Percentiles rank a stretch among this genome's conserved stretches.
These are phyloP conservation scores for Anhinga rufa DNA, from an alignment of 2,113 vertebrate species.

Conservation along the genomic window DNA sequence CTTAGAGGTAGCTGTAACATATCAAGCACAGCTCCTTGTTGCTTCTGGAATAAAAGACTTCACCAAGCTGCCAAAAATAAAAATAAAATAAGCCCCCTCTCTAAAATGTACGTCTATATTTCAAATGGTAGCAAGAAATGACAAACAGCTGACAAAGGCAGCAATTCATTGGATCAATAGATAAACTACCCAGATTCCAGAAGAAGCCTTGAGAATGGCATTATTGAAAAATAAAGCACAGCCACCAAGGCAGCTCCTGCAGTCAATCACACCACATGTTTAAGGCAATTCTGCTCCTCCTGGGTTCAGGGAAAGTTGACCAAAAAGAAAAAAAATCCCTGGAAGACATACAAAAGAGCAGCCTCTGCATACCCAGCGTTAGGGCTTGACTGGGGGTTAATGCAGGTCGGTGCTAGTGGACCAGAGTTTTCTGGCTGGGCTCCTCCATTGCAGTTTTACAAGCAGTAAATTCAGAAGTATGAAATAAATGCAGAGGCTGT, in stretches of 20 bases:
- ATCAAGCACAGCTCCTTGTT: neutral
- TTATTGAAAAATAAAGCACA: neutral
- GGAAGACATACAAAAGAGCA: neutral
- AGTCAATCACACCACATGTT: neutral
- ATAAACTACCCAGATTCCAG: neutral
- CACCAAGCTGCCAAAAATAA: neutral
- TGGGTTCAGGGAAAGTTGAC: neutral
- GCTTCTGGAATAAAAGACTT: constrained; percentile 24
- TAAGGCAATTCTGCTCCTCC: neutral
- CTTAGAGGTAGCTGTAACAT: constrained; percentile 4
- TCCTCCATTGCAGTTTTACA: neutral
- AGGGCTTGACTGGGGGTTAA: neutral
- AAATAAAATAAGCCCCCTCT: neutral
- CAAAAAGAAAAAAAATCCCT: neutral
- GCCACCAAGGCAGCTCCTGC: neutral
- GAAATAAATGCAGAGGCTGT: neutral
- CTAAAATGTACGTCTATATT: neutral
- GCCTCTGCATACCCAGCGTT: neutral
- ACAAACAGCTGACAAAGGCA: neutral
- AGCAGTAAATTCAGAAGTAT: neutral
- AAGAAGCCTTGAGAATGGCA: neutral
- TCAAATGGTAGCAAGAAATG: neutral
- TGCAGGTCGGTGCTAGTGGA: neutral
- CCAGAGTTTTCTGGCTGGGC: neutral
- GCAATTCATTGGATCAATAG: neutral